phyloP scores from a whole-genome alignment of 2,113 vertebrate species.

The Melanerpes formicivorus region DNA sequence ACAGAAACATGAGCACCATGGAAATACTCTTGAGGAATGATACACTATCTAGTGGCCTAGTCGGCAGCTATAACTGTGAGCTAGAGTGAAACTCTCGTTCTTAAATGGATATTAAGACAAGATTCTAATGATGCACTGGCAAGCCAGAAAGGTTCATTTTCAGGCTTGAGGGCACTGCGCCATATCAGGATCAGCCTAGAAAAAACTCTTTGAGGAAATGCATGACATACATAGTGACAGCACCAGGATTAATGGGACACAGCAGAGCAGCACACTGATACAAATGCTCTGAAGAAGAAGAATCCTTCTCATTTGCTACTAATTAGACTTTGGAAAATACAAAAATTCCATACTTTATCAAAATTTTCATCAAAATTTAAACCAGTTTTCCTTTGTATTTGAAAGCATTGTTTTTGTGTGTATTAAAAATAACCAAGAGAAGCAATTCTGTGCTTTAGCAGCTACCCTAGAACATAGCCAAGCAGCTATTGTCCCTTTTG shows the following conservation, averaged over 20 bases:
- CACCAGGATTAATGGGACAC: neutral
- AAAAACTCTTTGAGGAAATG: neutral
- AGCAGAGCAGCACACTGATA: neutral
- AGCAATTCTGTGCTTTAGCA: neutral
- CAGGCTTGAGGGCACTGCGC: neutral
- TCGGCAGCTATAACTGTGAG: neutral
- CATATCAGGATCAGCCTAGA: neutral
- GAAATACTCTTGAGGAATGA: neutral
- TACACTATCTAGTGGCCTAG: neutral
- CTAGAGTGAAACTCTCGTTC: neutral
- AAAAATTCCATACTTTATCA: neutral
- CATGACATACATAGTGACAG: neutral
- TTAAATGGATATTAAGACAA: neutral
- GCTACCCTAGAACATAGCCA: neutral
- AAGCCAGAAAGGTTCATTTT: neutral
- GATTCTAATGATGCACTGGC: neutral
- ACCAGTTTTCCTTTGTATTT: neutral
- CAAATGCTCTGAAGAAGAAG: rapidly evolving
- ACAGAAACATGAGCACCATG: neutral
- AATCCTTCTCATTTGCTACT: neutral
- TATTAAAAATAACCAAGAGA: neutral
- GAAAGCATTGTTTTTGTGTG: neutral
- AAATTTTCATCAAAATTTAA: neutral
- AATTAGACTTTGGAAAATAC: neutral
- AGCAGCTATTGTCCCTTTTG: neutral